Evolutionary conservation across 35 echinoderm and acorn worm genomes (phyloP).

Genomic region (Heliocidaris tuberculata): DNA sequence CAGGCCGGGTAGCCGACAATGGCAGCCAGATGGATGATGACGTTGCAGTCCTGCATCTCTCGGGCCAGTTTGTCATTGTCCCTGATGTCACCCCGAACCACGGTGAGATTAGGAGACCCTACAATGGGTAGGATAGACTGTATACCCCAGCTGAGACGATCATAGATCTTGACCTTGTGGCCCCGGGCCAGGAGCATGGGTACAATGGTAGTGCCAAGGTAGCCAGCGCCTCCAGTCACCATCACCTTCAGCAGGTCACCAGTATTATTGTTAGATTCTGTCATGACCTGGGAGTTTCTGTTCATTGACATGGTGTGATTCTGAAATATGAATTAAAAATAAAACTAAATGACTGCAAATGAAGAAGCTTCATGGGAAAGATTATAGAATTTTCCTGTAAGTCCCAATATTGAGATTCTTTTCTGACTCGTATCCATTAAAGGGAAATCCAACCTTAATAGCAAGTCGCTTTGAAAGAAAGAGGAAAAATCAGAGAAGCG

Average conservation of each 20-base stretch:
- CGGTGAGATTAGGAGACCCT: constrained; percentile 54
- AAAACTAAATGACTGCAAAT: neutral
- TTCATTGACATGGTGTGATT: constrained; percentile 6
- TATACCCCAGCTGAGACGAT: constrained; percentile 66
- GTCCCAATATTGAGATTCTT: too few relatives aligned
- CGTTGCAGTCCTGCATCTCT: constrained; percentile 62
- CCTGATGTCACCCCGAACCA: constrained; percentile 59
- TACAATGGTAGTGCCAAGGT: constrained; percentile 69
- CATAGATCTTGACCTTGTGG: constrained; percentile 64
- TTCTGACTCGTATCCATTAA: too few relatives aligned
- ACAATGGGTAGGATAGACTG: constrained; percentile 51
- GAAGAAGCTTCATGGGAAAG: too few relatives aligned
- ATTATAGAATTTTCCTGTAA: too few relatives aligned
- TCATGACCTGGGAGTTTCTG: neutral
- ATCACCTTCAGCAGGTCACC: constrained; percentile 44
- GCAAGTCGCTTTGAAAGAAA: too few relatives aligned
- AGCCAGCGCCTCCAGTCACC: constrained; percentile 77
- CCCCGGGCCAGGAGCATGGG: constrained; percentile 63
- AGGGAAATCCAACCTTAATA: too few relatives aligned
- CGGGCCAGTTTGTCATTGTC: constrained; percentile 35
- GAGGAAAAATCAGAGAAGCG: too few relatives aligned
- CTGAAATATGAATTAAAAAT: neutral
- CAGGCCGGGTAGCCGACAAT: constrained; percentile 83
- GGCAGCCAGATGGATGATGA: constrained; percentile 73
- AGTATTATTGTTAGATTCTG: constrained; percentile 14